Conservation (phyloP, 2,888 invertebrate genomes). For the Acleris laterana region DNA sequence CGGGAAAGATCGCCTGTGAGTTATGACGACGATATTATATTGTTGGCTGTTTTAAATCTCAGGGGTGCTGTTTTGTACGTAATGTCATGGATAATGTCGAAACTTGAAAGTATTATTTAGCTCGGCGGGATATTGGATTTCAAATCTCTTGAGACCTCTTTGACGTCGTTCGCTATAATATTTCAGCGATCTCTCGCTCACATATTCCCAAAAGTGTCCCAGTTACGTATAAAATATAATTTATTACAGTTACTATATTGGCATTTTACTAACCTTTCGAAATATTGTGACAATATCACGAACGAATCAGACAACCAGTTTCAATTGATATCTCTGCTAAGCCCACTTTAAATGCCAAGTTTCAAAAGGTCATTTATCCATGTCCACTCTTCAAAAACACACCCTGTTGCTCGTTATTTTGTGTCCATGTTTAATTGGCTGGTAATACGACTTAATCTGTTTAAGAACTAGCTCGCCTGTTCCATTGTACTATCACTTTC, state of each 20-base stretch:
- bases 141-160: no score
- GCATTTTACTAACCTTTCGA: conserved; percentile 27
- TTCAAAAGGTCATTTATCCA: neutral
- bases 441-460: neutral
- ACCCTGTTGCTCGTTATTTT: neutral
- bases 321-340: conserved; percentile 3
- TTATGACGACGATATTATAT: neutral
- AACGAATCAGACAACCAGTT: conserved; percentile 19
- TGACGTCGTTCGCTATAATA: no score
- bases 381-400: neutral
- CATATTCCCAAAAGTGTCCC: neutral
- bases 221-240: neutral
- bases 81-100: no score
- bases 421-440: neutral
- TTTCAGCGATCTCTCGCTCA: no score
- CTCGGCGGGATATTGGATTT: no score
- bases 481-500: conserved; percentile 47
- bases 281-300: conserved; percentile 19
- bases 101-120: no score
- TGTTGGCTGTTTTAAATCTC: no score
- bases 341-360: neutral
- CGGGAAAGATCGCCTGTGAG: conserved; percentile 35
- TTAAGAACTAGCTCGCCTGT: conserved; percentile 39
- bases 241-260: conserved; percentile 9
- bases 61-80: no score